These are phyloP conservation scores for Gonocerus acuteangulatus DNA, from an alignment of 2,888 invertebrate genomes.

Conservation along the genomic window DNA sequence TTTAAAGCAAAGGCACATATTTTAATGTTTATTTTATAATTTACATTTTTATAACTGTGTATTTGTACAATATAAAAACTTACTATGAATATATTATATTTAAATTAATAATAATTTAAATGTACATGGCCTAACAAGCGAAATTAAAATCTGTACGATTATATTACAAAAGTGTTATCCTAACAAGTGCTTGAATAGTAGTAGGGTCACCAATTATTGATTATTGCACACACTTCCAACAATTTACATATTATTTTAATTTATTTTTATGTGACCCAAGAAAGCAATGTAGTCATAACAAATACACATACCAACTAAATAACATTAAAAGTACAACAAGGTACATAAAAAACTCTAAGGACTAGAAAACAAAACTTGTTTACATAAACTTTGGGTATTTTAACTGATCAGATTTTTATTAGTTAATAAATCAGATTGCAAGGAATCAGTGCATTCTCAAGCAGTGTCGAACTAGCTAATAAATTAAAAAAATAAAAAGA, in stretches of 20 bases:
- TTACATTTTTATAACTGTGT: constrained; percentile 6
- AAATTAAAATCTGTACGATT: constrained; percentile 28
- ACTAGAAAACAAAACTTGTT: constrained; percentile 35
- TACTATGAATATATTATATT: constrained; percentile 18
- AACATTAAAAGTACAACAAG: constrained; percentile 33
- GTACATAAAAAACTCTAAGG: constrained; percentile 19
- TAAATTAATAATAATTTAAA: constrained; percentile 27
- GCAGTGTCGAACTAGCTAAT: constrained; percentile 25
- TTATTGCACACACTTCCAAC: constrained; percentile 17
- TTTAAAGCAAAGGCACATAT: constrained; percentile 22
- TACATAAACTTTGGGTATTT: constrained; percentile 32
- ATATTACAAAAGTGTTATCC: constrained; percentile 26
- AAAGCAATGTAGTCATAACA: constrained; percentile 19
- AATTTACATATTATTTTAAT: not conserved
- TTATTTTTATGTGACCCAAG: constrained; percentile 2
- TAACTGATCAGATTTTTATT: constrained; percentile 25
- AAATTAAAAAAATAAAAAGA: constrained; percentile 15
- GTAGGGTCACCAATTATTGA: constrained; percentile 7
- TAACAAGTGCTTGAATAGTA: constrained; percentile 32
- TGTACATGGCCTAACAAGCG: constrained; percentile 33
- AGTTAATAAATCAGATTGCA: constrained; percentile 16
- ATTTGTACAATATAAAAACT: constrained; percentile 26
- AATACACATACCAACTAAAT: constrained; percentile 25
- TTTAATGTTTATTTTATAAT: constrained; percentile 10
- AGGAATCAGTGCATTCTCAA: constrained; percentile 21